Evolutionary conservation across 2,888 invertebrate species (phyloP), one percentile per base, ranked within the genome.

Genomic region (Chymomyza fuscimana): DNA sequence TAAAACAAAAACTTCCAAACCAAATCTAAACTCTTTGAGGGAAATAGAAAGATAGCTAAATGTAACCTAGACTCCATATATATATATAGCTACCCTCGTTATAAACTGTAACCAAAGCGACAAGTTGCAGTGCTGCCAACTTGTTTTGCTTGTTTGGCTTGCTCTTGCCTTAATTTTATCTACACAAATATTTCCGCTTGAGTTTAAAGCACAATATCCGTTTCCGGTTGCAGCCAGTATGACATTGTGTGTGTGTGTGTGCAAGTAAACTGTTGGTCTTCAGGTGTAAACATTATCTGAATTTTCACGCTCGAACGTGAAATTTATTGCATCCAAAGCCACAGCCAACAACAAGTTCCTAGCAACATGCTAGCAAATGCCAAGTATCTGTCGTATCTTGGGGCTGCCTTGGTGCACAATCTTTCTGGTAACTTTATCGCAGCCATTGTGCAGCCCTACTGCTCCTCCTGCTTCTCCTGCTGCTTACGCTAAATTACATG

Each of bases 401-500:
- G 61, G 46, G 1, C 46, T 12, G 2, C 58, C 59, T 32, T 36
- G 52, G 72, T 72, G 67, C 70, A 70, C 71, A 72, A 70, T 67
- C 71, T 63, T 70, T 69, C 40, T 73, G 60, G 74, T 73, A 72
- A 78, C 82, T 72, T 76, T 83, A 81, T 83, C 73, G 82, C 63
- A 69, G 80, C 84, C 79, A 76, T 82, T 80, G 69, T 69, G 76
- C 76, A 72, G 51, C 67, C 29, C 15, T 9, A 9, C 9, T 19
- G 16, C n/a, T 51, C 1, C 16, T 51, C 16, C 9, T 51, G 0
- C 51, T 15, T 15, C n/a, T 15, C 51, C 9, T 51, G 15, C n/a
- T 7, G 22, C 62, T 40, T 56, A 46, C 36, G 82, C 84, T 80
- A 86, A 84, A 86, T 86, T 87, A 86, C 84, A 86, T 87, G 86